Percentiles rank a stretch among this genome's conserved stretches.
phyloP scores from a whole-genome alignment of 2,113 vertebrate species.

The Tyto alba region DNA sequence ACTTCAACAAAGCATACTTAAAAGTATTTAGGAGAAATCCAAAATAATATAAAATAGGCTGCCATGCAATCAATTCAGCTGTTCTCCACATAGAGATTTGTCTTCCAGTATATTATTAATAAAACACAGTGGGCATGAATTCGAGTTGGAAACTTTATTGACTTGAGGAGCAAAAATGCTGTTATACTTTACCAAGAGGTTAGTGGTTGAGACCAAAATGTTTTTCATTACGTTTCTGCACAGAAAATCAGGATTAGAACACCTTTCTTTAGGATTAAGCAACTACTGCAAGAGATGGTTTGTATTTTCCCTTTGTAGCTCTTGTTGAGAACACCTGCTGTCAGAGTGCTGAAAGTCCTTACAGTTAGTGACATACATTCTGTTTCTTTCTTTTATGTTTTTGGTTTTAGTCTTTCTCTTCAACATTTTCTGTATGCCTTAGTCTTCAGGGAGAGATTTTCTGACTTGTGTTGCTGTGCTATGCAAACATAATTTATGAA shows the following conservation, averaged over 20 bases:
- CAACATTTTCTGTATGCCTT: background rate
- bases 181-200: background rate
- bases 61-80: background rate
- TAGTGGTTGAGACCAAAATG: background rate
- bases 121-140: background rate
- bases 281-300: background rate
- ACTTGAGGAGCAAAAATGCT: background rate
- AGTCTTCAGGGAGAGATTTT: background rate
- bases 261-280: background rate
- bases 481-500: background rate
- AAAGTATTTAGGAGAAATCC: background rate
- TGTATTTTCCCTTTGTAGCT: background rate
- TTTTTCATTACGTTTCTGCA: background rate
- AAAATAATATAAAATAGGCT: background rate
- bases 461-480: background rate
- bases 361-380: background rate
- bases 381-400: background rate
- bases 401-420: background rate
- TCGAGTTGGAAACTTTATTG: background rate
- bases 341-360: background rate
- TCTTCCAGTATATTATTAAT: background rate
- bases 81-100: background rate
- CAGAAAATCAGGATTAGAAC: background rate
- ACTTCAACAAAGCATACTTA: background rate
- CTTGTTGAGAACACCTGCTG: background rate